Evolutionary conservation across 2,888 invertebrate genomes (phyloP).

Genomic region (Ommatoiulus sabulosus): DNA sequence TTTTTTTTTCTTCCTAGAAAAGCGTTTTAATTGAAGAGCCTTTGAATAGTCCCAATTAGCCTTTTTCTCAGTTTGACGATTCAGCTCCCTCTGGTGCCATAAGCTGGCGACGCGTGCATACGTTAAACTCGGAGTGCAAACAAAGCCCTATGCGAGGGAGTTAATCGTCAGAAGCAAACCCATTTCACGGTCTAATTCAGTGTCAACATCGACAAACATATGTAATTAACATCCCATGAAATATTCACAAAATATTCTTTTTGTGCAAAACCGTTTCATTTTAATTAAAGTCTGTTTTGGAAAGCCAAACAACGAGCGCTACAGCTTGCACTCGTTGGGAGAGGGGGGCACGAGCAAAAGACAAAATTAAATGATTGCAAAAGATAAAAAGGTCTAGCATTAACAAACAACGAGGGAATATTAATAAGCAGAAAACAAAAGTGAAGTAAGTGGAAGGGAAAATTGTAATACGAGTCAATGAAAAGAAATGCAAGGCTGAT

Average conservation of each 20-base stretch:
- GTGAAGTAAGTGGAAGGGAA: slow-evolving; percentile 29
- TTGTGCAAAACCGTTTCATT: slow-evolving; percentile 48
- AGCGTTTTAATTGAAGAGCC: neutral
- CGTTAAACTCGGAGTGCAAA: slow-evolving; percentile 11
- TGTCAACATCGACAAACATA: slow-evolving; percentile 47
- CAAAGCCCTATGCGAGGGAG: slow-evolving; percentile 22
- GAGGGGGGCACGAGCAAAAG: slow-evolving; percentile 8
- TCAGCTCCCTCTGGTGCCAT: slow-evolving; percentile 35
- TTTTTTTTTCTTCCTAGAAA: neutral
- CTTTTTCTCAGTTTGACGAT: neutral
- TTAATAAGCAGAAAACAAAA: slow-evolving; percentile 45
- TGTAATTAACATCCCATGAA: slow-evolving; percentile 54
- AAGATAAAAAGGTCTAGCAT: slow-evolving; percentile 32
- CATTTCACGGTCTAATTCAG: slow-evolving; percentile 51
- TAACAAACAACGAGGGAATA: slow-evolving; percentile 45
- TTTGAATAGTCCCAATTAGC: neutral
- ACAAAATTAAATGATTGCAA: slow-evolving; percentile 33
- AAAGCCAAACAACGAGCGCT: slow-evolving; percentile 22
- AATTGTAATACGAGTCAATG: slow-evolving; percentile 48
- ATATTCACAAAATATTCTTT: slow-evolving; percentile 50
- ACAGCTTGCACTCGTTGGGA: neutral
- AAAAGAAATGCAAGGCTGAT: slow-evolving; percentile 42
- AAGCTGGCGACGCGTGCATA: neutral
- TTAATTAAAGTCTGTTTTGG: slow-evolving; percentile 47
- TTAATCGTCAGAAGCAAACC: slow-evolving; percentile 48